Evolutionary conservation across 2,888 invertebrate species (phyloP).

Genomic region (Pterostichus niger): DNA sequence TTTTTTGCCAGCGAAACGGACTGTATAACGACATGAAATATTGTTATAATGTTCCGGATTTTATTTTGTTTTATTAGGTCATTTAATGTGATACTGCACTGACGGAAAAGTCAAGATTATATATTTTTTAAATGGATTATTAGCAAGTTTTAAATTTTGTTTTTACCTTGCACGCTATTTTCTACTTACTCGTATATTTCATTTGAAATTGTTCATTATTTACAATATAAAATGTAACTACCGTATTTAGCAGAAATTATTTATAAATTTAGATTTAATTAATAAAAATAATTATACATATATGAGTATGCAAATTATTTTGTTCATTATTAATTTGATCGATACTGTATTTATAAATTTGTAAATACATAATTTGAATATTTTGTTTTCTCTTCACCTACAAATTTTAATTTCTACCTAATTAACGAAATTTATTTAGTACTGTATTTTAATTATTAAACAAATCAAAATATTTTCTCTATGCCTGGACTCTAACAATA

Average conservation of each 20-base stretch:
- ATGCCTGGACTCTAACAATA: too few relatives aligned
- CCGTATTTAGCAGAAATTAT: not conserved
- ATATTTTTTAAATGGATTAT: slow-evolving; percentile 46
- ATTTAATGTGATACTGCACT: slow-evolving; percentile 42
- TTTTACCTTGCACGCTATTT: slow-evolving; percentile 21
- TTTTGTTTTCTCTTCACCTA: too few relatives aligned
- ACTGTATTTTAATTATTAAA: too few relatives aligned
- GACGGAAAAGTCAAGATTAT: slow-evolving; percentile 48
- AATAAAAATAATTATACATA: not conserved
- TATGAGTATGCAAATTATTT: slow-evolving; percentile 23
- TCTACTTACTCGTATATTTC: slow-evolving; percentile 1
- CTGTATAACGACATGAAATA: slow-evolving; percentile 45
- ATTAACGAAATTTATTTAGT: too few relatives aligned
- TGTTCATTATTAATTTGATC: slow-evolving; percentile 37
- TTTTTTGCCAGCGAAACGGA: slow-evolving; percentile 31
- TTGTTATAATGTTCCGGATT: slow-evolving; percentile 43
- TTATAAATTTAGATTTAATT: not conserved
- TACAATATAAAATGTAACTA: not conserved
- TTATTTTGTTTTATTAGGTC: slow-evolving; percentile 44
- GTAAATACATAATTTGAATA: too few relatives aligned
- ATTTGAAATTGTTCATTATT: not conserved
- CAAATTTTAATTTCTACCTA: too few relatives aligned
- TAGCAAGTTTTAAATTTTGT: slow-evolving; percentile 29
- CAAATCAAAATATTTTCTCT: too few relatives aligned
- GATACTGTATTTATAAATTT: slow-evolving; percentile 2